Conservation (phyloP, 2,113 vertebrate genomes). For the Rallus limicola region DNA sequence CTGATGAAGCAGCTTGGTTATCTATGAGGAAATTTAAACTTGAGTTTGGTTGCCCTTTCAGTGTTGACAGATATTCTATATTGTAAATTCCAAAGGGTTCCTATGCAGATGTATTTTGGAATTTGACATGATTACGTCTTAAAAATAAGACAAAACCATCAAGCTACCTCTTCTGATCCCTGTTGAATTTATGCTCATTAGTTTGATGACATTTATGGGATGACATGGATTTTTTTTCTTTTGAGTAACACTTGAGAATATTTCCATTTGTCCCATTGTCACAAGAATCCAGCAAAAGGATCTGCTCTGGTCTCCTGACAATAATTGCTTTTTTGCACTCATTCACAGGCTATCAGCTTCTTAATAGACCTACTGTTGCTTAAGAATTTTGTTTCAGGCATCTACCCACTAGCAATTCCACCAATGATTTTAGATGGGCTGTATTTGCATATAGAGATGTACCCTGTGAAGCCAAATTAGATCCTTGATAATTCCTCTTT, state of each 20-base stretch:
- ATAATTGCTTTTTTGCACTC: background rate
- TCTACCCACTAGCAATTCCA: background rate
- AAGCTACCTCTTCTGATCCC: background rate
- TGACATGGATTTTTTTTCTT: background rate
- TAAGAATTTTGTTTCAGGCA: background rate
- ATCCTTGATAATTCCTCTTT: background rate
- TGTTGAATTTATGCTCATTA: background rate
- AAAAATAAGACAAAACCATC: background rate
- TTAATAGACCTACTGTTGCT: background rate
- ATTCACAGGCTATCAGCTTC: background rate
- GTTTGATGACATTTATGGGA: background rate
- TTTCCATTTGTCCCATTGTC: background rate
- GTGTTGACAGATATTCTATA: background rate
- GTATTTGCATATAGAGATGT: background rate
- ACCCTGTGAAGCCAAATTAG: background rate
- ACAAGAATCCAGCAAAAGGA: background rate
- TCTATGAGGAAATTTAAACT: background rate
- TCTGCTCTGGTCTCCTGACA: background rate
- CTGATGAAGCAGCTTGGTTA: background rate
- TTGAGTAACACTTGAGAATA: background rate
- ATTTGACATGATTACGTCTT: background rate
- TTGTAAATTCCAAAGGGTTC: background rate
- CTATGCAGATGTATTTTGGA: background rate
- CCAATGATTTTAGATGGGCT: background rate
- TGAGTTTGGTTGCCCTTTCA: background rate